Conservation (phyloP, 1,140 invertebrate genomes). For the Thaumatotibia leucotreta region DNA sequence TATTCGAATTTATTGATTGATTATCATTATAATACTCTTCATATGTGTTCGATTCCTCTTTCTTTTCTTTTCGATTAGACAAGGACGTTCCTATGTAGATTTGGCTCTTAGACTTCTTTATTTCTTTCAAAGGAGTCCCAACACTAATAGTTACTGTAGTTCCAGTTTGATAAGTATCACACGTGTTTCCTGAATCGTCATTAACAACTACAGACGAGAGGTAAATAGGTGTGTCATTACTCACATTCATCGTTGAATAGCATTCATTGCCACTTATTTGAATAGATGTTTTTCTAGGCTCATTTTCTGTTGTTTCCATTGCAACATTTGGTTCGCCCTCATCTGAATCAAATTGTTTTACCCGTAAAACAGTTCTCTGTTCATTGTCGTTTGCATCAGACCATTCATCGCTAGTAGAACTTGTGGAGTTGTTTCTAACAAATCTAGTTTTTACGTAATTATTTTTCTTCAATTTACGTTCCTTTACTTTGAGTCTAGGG, state of each 20-base stretch:
- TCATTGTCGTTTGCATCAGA: constrained; percentile 67
- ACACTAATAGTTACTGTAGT: constrained; percentile 79
- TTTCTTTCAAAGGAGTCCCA: constrained; percentile 49
- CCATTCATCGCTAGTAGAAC: constrained; percentile 70
- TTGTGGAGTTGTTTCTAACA: constrained; percentile 62
- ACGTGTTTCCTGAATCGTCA: constrained; percentile 66
- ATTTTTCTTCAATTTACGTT: constrained; percentile 62
- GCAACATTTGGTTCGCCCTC: constrained; percentile 43
- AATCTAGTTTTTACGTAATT: constrained; percentile 74
- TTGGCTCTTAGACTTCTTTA: constrained; percentile 68
- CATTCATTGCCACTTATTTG: constrained; percentile 85
- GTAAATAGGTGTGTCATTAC: constrained; percentile 79
- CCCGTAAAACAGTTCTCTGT: constrained; percentile 60
- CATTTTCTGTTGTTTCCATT: constrained; percentile 49
- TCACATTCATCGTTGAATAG: constrained; percentile 81
- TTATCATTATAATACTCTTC: constrained; percentile 59
- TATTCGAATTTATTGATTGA: constrained; percentile 20
- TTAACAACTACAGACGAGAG: constrained; percentile 83
- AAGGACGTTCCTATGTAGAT: constrained; percentile 70
- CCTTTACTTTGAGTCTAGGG: constrained; percentile 64
- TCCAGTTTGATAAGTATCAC: constrained; percentile 65
- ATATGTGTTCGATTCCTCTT: constrained; percentile 54
- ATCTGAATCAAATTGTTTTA: constrained; percentile 75
- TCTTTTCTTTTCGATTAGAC: constrained; percentile 39
- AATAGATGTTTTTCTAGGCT: constrained; percentile 83